Conservation (phyloP, 2,797 vertebrate species). For the Melanogrammus aeglefinus region DNA sequence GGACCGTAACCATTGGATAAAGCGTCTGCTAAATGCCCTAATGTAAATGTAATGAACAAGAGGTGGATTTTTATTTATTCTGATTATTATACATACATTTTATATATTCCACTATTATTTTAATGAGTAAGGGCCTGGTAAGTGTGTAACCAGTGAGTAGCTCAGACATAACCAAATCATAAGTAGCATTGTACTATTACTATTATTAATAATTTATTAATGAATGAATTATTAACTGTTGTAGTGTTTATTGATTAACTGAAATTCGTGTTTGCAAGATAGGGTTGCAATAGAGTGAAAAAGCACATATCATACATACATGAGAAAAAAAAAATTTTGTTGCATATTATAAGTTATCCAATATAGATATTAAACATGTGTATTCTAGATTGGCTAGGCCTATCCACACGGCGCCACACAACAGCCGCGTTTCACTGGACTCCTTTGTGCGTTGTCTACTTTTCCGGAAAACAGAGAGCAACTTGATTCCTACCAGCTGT, state of each 20-base stretch:
- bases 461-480: constrained; percentile 69
- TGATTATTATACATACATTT: background rate
- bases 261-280: background rate
- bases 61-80: background rate
- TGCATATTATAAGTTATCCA: background rate
- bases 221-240: too few species aligned
- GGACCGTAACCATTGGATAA: too few species aligned
- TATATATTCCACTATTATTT: background rate
- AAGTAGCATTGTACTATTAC: background rate
- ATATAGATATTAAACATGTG: background rate
- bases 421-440: background rate
- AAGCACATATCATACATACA: too few species aligned
- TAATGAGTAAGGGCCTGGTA: too few species aligned
- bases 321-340: background rate
- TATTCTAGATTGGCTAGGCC: background rate
- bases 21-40: too few species aligned
- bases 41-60: background rate
- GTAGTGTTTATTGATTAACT: background rate
- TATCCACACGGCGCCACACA: background rate
- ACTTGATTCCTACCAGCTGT: constrained; percentile 91
- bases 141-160: too few species aligned
- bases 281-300: background rate
- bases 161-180: background rate
- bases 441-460: constrained; percentile 73
- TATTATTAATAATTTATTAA: too few species aligned